phyloP scores from a whole-genome alignment of 64 coral and sea anemone species.

The Stichodactyla helianthus region DNA sequence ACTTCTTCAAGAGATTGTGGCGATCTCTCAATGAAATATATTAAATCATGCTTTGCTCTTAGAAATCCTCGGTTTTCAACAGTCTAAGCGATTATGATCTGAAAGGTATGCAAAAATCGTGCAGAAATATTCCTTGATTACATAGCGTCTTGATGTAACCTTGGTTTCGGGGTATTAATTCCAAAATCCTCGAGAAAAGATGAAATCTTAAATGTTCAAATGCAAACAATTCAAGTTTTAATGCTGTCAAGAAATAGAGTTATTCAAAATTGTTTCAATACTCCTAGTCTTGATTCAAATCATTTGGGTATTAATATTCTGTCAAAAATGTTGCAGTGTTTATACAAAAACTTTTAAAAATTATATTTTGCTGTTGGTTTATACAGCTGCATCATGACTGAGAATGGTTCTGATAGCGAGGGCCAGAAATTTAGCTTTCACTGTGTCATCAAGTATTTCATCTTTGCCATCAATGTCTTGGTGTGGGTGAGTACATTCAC shows the following conservation, averaged over 20 bases:
- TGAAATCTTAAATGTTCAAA: not conserved
- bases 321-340: too few species aligned
- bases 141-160: not conserved
- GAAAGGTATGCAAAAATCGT: not conserved
- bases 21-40: not conserved
- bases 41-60: not conserved
- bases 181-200: not conserved
- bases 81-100: not conserved
- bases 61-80: not conserved
- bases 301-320: too few species aligned
- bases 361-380: too few species aligned
- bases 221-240: not conserved
- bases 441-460: slow-evolving; percentile 51
- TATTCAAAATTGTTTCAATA: not conserved
- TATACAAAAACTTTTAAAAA: too few species aligned
- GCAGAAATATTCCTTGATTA: not conserved
- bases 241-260: not conserved
- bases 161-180: not conserved
- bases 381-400: not conserved
- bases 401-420: not conserved
- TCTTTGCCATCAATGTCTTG: slow-evolving; percentile 37
- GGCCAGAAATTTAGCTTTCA: slow-evolving; percentile 16
- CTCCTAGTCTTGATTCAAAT: too few species aligned
- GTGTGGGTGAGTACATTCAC: slow-evolving; percentile 34
- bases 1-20: not conserved